These are phyloP conservation scores for Prenolepis imparis DNA, from an alignment of 2,888 invertebrate species.

Conservation along the genomic window DNA sequence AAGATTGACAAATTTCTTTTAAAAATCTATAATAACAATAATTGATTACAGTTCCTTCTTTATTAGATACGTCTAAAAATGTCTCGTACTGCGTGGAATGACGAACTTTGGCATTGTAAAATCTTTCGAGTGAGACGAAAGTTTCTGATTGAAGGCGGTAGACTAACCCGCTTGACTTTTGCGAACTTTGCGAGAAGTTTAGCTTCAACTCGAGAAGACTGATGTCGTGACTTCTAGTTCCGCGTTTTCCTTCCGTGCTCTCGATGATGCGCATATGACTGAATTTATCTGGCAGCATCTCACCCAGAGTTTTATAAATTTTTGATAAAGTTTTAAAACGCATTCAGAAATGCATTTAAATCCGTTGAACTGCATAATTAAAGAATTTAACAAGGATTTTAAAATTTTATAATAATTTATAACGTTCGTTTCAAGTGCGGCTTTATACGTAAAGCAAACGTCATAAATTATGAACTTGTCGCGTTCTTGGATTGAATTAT, in stretches of 20 bases:
- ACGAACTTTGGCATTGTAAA: not conserved
- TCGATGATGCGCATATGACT: not conserved
- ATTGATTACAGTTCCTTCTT: not conserved
- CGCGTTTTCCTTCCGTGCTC: not conserved
- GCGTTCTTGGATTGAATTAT: not conserved
- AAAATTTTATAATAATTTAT: too few species aligned
- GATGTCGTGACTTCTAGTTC: constrained; percentile 23
- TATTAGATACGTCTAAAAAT: not conserved
- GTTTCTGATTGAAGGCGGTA: constrained; percentile 20
- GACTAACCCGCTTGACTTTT: constrained; percentile 42
- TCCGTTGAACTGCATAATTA: not conserved
- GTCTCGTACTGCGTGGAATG: not conserved
- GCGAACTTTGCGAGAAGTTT: constrained; percentile 25
- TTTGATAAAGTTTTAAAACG: not conserved
- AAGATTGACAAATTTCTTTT: not conserved
- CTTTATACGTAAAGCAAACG: not conserved
- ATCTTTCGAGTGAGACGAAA: constrained; percentile 17
- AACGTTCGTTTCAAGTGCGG: not conserved
- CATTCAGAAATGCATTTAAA: not conserved
- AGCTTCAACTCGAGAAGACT: constrained; percentile 14
- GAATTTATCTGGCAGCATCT: constrained; percentile 15
- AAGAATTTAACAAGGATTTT: not conserved
- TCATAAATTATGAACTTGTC: not conserved
- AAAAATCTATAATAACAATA: not conserved
- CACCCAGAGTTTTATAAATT: not conserved